phyloP scores from a whole-genome alignment of 2,888 invertebrate genomes.

The Heliconius hortense region DNA sequence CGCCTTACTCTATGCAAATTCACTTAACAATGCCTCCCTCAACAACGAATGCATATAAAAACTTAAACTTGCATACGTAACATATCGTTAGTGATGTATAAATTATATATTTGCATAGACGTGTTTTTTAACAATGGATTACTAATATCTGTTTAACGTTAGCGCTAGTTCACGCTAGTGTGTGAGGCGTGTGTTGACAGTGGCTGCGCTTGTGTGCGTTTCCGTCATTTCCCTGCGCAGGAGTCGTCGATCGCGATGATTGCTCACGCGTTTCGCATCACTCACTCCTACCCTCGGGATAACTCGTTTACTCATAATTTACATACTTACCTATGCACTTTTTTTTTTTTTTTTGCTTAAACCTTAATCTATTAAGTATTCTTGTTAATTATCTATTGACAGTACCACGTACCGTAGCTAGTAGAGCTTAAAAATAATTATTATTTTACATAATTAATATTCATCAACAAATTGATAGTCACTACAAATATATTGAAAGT shows the following conservation, averaged over 20 bases:
- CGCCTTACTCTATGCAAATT: slow-evolving; percentile 32
- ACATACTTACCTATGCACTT: slow-evolving; percentile 68
- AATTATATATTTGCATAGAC: slow-evolving; percentile 66
- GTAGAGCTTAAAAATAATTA: neutral
- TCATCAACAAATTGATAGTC: no score
- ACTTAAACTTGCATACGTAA: slow-evolving; percentile 57
- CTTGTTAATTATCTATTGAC: slow-evolving; percentile 28
- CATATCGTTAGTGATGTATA: slow-evolving; percentile 55
- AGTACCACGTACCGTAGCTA: neutral
- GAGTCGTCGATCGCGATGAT: slow-evolving; percentile 77
- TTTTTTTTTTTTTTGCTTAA: slow-evolving; percentile 58
- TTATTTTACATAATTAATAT: neutral
- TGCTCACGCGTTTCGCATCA: slow-evolving; percentile 81
- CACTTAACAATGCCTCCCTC: slow-evolving; percentile 35
- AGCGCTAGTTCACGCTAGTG: slow-evolving; percentile 42
- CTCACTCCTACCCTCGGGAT: slow-evolving; percentile 72
- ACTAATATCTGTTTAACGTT: slow-evolving; percentile 52
- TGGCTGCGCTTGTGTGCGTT: slow-evolving; percentile 55
- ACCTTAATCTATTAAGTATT: slow-evolving; percentile 63
- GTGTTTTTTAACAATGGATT: slow-evolving; percentile 66
- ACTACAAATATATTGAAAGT: no score
- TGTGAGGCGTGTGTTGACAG: slow-evolving; percentile 41
- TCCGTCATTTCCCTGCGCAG: slow-evolving; percentile 75
- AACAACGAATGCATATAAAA: slow-evolving; percentile 49
- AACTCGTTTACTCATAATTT: slow-evolving; percentile 75